These are phyloP conservation scores for Bungarus multicinctus DNA, from an alignment of 2,113 vertebrate species.

Conservation along the genomic window DNA sequence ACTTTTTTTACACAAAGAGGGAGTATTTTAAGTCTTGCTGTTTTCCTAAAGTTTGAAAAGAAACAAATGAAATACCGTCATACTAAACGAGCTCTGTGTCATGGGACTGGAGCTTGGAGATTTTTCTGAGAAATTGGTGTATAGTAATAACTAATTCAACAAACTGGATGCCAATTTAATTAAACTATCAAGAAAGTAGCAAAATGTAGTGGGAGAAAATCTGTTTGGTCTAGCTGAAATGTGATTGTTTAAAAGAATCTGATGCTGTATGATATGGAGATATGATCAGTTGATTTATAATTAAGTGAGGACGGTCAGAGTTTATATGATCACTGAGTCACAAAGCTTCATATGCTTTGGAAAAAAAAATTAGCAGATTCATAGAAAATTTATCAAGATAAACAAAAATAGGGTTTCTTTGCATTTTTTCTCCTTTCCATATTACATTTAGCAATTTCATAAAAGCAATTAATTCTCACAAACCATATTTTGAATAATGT, in stretches of 20 bases:
- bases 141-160: neutral
- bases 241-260: neutral
- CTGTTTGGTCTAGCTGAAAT: neutral
- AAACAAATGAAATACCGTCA: neutral
- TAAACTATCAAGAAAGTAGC: neutral
- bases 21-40: neutral
- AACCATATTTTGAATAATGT: neutral
- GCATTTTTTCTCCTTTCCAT: neutral
- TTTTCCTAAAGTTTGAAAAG: neutral
- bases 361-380: neutral
- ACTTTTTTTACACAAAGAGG: neutral
- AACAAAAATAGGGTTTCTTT: neutral
- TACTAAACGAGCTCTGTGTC: neutral
- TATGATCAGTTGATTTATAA: neutral
- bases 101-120: neutral
- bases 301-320: too few relatives aligned
- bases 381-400: neutral
- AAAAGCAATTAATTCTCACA: neutral
- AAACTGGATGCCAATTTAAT: neutral
- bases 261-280: neutral
- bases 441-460: neutral
- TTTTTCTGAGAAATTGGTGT: neutral
- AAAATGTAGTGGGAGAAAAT: neutral
- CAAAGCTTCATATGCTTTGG: neutral
- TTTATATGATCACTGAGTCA: neutral